Base-by-base conservation (phyloP, 53 echinoderm and acorn worm species). In the Paracentrotus lividus region DNA sequence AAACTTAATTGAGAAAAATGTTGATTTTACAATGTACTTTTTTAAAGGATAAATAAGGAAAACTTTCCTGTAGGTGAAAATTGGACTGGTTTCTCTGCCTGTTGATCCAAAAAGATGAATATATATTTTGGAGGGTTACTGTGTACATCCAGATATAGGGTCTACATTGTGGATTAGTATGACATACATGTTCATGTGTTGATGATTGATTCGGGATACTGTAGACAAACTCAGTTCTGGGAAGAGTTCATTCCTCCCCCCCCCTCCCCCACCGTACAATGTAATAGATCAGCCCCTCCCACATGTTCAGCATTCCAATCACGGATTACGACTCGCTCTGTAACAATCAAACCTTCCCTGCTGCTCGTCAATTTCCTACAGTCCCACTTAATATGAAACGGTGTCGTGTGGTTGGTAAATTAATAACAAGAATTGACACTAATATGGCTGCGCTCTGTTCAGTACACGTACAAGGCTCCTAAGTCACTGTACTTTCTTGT, bases 311-410 rank as follows among this genome's bases (percentile, higher is more conserved):
- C 36, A 72, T 72, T 38, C 72, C 72, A 72, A 72, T 72, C 72
- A 72, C 64, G 26, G 64, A 27, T 18, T 29, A 27, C 64, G 31
- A 64, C 64, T 64, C 12, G 27, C 64, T 29, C 36, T 40, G 40
- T 34, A 18, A 38, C 72, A 38, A 69, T 69, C 40, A 36, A 38
- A 1, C 72, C 72, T 72, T 20, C 72, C 72, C 72, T 36, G 72
- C 72, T 72, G 72, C 38, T 40, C 16, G 72, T 72, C 72, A 72
- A 72, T 72, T 72, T 72, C 72, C 72, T 72, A 36, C 72, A 40
- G 72, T 36, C 72, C 72, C 72, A 72, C 40, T 4, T 38, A 0
- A 72, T 72, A 72, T 20, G 21, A 6, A 38, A 72, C 72, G 20
- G 72, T 72, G 72, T 72, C 72, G 36, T 36, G 72, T 40, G 72